A percentile compares a stretch with the other conserved stretches of the same genome.
Conservation (phyloP, 2,113 vertebrate species). For the Podilymbus podiceps region DNA sequence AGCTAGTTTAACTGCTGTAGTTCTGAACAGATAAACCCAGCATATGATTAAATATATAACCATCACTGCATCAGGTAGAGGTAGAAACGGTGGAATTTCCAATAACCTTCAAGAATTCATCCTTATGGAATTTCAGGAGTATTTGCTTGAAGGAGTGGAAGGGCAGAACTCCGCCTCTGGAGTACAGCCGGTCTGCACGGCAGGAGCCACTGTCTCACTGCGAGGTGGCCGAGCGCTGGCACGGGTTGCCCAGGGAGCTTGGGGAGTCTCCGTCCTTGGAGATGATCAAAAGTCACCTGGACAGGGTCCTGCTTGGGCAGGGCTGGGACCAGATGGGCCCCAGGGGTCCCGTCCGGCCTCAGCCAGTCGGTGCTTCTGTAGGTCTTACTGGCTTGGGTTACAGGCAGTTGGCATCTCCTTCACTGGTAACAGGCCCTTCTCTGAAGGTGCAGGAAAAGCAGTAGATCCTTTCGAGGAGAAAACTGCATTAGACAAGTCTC, state of each 20-base stretch:
- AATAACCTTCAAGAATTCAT: not conserved
- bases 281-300: fast-evolving
- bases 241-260: not conserved
- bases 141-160: not conserved
- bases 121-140: not conserved
- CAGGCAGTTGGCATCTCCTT: not conserved
- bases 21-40: not conserved
- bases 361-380: not conserved
- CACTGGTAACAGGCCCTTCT: fast-evolving
- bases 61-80: not conserved
- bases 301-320: not conserved
- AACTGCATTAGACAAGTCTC: not conserved
- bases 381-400: not conserved
- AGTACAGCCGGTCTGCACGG: fast-evolving
- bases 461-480: not conserved
- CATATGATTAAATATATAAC: fast-evolving
- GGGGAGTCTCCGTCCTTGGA: not conserved
- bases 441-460: not conserved
- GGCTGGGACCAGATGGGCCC: not conserved
- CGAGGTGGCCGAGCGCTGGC: not conserved
- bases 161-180: not conserved
- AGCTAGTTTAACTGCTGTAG: not conserved
- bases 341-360: not conserved
- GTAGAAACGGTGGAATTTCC: fast-evolving
- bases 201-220: not conserved